phyloP scores from a whole-genome alignment of 1,140 invertebrate species.

The Macrostomum lignano region DNA sequence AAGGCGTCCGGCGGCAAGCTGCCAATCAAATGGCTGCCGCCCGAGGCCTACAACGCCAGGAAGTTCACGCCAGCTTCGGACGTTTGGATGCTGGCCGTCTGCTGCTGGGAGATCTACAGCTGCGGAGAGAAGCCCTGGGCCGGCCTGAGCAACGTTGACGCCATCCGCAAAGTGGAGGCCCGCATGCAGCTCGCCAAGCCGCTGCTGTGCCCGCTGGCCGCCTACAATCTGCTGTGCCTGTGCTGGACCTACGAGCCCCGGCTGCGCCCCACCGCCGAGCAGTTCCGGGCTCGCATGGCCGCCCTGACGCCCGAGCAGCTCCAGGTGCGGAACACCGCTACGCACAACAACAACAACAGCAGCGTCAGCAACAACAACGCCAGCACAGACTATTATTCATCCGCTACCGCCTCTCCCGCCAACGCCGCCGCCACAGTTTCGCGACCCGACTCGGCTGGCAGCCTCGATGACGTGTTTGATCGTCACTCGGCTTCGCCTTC shows the following conservation, averaged over 20 bases:
- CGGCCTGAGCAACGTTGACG: constrained; percentile 85
- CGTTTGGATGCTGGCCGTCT: constrained; percentile 98
- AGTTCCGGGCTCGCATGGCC: too few species aligned
- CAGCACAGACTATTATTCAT: too few species aligned
- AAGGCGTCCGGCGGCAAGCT: too few species aligned
- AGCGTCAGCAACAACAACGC: too few species aligned
- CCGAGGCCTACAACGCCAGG: constrained; percentile 87
- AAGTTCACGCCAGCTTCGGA: constrained; percentile 82
- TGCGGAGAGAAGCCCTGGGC: constrained; percentile 79
- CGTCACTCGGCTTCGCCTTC: too few species aligned
- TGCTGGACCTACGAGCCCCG: constrained; percentile 86
- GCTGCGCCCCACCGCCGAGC: constrained; percentile 54
- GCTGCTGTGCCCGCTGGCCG: constrained; percentile 52
- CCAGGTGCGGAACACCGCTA: too few species aligned
- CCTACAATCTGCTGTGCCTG: constrained; percentile 74
- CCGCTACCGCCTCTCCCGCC: too few species aligned
- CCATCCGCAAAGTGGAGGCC: constrained; percentile 75
- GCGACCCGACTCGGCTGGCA: too few species aligned
- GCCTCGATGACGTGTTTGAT: too few species aligned
- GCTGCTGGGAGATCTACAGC: constrained; percentile 96
- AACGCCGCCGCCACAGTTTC: too few species aligned
- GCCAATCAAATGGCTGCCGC: constrained; percentile 99
- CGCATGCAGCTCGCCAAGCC: constrained; percentile 65
- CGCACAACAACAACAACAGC: too few species aligned
- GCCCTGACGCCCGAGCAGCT: too few species aligned